Base-by-base conservation (phyloP, 2,888 invertebrate genomes). In the Catotricha subobsoleta region DNA sequence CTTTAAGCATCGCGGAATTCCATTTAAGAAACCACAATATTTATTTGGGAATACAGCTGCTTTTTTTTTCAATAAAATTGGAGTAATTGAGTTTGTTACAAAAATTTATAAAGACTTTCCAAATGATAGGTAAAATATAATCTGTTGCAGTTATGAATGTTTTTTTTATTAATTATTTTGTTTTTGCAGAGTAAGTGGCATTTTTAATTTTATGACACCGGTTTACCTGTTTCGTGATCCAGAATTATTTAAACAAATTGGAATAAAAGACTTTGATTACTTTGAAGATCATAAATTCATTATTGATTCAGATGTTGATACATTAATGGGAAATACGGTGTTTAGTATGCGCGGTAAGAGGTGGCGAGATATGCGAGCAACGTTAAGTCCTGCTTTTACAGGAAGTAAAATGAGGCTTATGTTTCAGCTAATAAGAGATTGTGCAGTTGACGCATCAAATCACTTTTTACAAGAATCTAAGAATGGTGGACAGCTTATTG, bases 301-400 rank as follows among this genome's bases (percentile, higher is more conserved):
- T 7, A 31, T 37, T 16, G 37, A 41, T 4, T 20, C 29, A 13
- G 15, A 41, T 3, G 19, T 25, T 15, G 41, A 41, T 41, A 21
- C 28, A 15, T 12, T 41, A 16, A 27, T 41, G 19, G 41, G 41
- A 2, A 35, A 36, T 10, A 36, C 35, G 13, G 12, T 41, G 18
- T 36, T 41, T 33, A 20, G 29, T 6, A 29, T 41, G 31, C 31
- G 30, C 12, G 41, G 41, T 16, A n/a, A 41, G 29, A 35, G 28
- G 27, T 41, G 41, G 41, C 27, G 36, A 8, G 28, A 29, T 19
- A 41, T 41, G 41, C 28, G 36, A 20, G 4, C 35, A 10, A 36
- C 41, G 3, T 9, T 41, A 20, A 36, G 35, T 13, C 41, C 41
- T 10, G 41, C 41, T 13, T 41, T 35, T 36, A 41, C 41, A 2